Evolutionary conservation across 2,888 invertebrate genomes (phyloP).

Genomic region (Sycophila texana): DNA sequence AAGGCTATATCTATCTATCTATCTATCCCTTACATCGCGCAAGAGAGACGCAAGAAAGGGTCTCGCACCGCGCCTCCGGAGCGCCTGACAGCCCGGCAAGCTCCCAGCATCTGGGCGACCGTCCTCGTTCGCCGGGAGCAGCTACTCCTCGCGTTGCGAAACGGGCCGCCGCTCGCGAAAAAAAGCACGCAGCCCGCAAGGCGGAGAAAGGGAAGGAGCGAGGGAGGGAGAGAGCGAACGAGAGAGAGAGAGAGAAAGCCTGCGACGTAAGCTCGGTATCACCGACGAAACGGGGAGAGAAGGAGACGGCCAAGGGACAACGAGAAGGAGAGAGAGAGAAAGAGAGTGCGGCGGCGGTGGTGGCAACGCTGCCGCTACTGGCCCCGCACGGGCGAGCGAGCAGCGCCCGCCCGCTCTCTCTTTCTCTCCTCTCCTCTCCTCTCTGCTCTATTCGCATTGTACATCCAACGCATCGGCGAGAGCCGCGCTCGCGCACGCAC

Average conservation of each 20-base stretch:
- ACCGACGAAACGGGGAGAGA: not conserved
- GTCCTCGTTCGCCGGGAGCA: conserved; percentile 55
- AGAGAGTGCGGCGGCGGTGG: conserved; percentile 51
- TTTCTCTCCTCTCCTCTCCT: conserved; percentile 43
- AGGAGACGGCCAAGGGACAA: not conserved
- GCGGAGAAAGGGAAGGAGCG: too few relatives aligned
- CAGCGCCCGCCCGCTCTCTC: conserved; percentile 39
- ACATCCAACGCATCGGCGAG: conserved; percentile 20
- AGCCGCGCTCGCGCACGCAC: conserved; percentile 22
- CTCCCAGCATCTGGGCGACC: conserved; percentile 69
- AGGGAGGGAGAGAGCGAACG: not conserved
- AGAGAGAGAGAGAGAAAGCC: not conserved
- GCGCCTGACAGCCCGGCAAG: conserved; percentile 75
- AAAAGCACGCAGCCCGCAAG: too few relatives aligned
- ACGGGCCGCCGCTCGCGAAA: conserved; percentile 53
- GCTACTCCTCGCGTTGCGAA: conserved; percentile 57
- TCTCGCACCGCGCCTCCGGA: too few relatives aligned
- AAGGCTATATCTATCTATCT: too few relatives aligned
- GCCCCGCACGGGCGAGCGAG: too few relatives aligned
- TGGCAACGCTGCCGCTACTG: conserved; percentile 57
- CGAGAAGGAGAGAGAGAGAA: conserved; percentile 21
- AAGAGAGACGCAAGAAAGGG: too few relatives aligned
- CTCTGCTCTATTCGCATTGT: conserved; percentile 42
- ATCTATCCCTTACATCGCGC: too few relatives aligned
- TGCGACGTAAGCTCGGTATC: not conserved